A percentile compares a stretch with the other conserved stretches of the same genome.
phyloP scores from a whole-genome alignment of 1,140 invertebrate genomes.

The Physella acuta region DNA sequence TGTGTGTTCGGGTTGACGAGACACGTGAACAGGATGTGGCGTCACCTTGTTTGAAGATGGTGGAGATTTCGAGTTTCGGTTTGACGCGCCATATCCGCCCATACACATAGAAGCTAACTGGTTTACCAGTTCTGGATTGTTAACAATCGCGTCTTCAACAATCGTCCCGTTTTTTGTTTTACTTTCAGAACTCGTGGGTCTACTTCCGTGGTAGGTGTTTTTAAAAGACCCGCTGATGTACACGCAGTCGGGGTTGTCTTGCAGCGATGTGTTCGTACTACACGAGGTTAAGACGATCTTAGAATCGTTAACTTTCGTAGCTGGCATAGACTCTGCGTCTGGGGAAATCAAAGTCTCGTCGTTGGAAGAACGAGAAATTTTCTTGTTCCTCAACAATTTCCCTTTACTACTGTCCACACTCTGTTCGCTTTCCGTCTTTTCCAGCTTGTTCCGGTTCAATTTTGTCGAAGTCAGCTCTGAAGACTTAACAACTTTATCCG shows the following conservation, averaged over 20 bases:
- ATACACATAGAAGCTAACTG: neutral
- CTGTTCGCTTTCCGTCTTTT: neutral
- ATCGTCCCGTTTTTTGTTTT: neutral
- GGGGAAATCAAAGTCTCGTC: neutral
- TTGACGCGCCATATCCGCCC: neutral
- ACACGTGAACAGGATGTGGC: no score
- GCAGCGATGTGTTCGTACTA: neutral
- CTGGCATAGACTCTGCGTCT: neutral
- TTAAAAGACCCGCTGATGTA: constrained; percentile 9
- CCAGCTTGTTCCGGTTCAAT: no score
- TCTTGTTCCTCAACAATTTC: neutral
- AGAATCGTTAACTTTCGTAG: neutral
- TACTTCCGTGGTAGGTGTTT: neutral
- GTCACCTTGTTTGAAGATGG: neutral
- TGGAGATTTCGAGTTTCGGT: neutral
- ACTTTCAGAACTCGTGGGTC: neutral
- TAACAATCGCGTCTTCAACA: no score
- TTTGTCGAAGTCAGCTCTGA: neutral
- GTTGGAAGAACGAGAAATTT: neutral
- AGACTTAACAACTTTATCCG: no score
- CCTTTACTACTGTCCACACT: neutral
- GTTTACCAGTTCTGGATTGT: neutral
- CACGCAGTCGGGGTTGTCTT: neutral
- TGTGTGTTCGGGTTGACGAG: no score
- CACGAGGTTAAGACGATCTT: neutral